A percentile compares a stretch with the other conserved stretches of the same genome.
These are phyloP conservation scores for Brassicogethes aeneus DNA, from an alignment of 2,888 invertebrate species.

Conservation along the genomic window DNA sequence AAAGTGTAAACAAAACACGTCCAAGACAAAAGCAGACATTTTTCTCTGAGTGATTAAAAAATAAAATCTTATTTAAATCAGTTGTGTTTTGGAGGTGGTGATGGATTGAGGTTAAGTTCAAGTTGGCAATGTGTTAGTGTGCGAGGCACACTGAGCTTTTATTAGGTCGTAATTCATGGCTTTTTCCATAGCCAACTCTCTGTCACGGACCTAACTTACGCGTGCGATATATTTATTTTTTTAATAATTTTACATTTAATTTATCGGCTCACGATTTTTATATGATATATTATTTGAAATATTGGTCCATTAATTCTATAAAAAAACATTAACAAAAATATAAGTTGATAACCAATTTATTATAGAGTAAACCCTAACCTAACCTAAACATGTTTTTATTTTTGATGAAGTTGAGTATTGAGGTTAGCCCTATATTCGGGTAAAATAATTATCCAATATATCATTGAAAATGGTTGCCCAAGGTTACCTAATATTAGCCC, in stretches of 20 bases:
- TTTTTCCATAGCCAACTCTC: background rate
- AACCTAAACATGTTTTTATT: too few relatives aligned
- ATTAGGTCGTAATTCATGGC: conserved; percentile 1
- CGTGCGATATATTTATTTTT: background rate
- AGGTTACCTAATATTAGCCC: too few relatives aligned
- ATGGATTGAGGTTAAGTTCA: conserved; percentile 31
- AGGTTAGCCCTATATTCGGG: too few relatives aligned
- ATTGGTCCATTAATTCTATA: too few relatives aligned
- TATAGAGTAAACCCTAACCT: too few relatives aligned
- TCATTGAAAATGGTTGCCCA: too few relatives aligned
- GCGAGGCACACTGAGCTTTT: conserved; percentile 9
- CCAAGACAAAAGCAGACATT: background rate
- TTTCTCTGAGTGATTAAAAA: conserved; percentile 25
- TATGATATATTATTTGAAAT: too few relatives aligned
- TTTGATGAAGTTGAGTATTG: too few relatives aligned
- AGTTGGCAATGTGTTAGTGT: conserved; percentile 26
- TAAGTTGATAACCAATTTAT: too few relatives aligned
- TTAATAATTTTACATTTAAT: background rate
- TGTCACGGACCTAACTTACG: background rate
- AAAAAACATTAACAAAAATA: too few relatives aligned
- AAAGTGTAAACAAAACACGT: background rate
- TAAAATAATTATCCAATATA: too few relatives aligned
- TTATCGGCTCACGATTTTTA: background rate
- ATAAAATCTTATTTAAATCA: conserved; percentile 29
- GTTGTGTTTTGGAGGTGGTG: conserved; percentile 24